Percentiles rank a stretch among this genome's conserved stretches.
Evolutionary conservation across 2,888 invertebrate genomes (phyloP).

Genomic region (Macrophya annulata): DNA sequence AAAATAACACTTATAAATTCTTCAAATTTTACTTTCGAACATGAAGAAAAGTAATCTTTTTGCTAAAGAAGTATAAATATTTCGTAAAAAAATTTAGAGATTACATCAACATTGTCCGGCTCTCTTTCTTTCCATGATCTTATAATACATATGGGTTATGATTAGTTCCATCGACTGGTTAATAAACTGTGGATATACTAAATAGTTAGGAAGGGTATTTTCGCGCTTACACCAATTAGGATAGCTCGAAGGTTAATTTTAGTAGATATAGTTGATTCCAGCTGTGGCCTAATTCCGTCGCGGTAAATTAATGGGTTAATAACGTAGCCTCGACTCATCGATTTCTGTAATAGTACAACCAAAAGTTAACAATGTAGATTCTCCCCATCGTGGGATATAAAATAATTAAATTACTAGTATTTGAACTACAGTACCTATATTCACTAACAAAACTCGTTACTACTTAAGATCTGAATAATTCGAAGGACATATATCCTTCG

Average conservation of each 20-base stretch:
- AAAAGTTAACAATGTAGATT: background rate
- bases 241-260: background rate
- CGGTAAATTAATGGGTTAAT: constrained; percentile 16
- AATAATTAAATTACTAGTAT: background rate
- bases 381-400: background rate
- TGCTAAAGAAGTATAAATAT: no score
- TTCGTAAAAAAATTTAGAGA: no score
- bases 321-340: constrained; percentile 4
- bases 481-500: background rate
- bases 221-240: background rate
- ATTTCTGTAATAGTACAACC: background rate
- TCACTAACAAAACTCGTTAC: background rate
- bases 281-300: constrained; percentile 31
- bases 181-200: background rate
- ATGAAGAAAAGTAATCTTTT: background rate
- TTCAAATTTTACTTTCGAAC: background rate
- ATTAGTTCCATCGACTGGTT: background rate
- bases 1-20: background rate
- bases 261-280: constrained; percentile 26
- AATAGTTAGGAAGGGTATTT: constrained; percentile 9
- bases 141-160: background rate
- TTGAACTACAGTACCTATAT: background rate
- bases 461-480: background rate
- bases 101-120: background rate
- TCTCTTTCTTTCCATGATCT: background rate